phyloP scores from a whole-genome alignment of 2,113 vertebrate species.

The Mormyrus iriodes region DNA sequence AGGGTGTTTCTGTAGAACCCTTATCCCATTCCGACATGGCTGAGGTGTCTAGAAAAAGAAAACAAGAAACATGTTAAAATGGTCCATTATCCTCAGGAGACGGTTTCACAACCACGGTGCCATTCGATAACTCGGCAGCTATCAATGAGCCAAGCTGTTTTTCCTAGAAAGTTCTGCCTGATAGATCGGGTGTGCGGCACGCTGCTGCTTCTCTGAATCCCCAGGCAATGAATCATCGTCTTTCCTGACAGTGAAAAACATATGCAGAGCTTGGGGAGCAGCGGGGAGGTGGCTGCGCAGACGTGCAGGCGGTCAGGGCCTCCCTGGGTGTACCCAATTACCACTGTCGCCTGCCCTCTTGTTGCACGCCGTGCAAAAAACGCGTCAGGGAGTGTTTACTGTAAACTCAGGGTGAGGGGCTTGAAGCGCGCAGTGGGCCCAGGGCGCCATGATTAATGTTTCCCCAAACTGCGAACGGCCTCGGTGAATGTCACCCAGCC shows the following conservation, averaged over 20 bases:
- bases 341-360: slow-evolving; percentile 15
- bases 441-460: slow-evolving; percentile 53
- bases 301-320: not conserved
- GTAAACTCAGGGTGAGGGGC: slow-evolving; percentile 2
- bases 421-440: slow-evolving; percentile 37
- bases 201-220: slow-evolving; percentile 29
- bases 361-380: slow-evolving; percentile 25
- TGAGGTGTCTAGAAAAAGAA: not conserved
- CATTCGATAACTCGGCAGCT: slow-evolving; percentile 8
- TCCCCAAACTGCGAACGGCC: slow-evolving; percentile 37
- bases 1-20: not conserved
- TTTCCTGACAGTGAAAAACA: slow-evolving; percentile 43
- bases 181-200: slow-evolving; percentile 40
- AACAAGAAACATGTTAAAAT: not conserved
- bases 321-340: slow-evolving; percentile 21
- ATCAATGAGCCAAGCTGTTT: slow-evolving; percentile 20
- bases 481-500: slow-evolving; percentile 53
- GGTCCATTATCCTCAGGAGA: not conserved
- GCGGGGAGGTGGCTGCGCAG: slow-evolving; percentile 40
- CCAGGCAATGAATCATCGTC: slow-evolving; percentile 43
- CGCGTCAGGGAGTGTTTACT: slow-evolving; percentile 29
- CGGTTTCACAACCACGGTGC: not conserved
- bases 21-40: not conserved
- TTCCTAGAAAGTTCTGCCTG: slow-evolving; percentile 35
- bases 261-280: slow-evolving; percentile 38